Evolutionary conservation across 2,888 invertebrate species (phyloP).

Genomic region (Carterocephalus palaemon): DNA sequence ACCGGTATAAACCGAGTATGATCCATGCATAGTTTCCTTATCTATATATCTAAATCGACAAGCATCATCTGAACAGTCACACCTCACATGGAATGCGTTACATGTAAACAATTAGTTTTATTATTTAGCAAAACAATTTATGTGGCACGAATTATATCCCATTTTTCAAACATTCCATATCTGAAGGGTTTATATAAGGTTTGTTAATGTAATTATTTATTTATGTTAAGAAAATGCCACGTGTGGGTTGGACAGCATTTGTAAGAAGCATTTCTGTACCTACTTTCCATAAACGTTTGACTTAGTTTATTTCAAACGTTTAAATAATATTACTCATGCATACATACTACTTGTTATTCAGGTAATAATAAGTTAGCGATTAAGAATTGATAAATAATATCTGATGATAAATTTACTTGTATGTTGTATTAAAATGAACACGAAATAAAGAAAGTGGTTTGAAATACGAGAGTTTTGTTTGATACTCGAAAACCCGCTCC

Average conservation of each 20-base stretch:
- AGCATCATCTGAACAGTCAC: too few relatives aligned
- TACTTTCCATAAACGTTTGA: conserved; percentile 37
- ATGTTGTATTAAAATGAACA: conserved; percentile 80
- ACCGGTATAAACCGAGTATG: too few relatives aligned
- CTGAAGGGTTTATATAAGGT: conserved; percentile 41
- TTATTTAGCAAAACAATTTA: too few relatives aligned
- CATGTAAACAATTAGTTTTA: too few relatives aligned
- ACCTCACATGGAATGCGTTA: too few relatives aligned
- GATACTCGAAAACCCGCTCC: too few relatives aligned
- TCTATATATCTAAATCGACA: too few relatives aligned
- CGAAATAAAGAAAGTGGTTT: conserved; percentile 80
- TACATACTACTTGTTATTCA: conserved; percentile 73
- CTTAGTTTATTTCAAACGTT: conserved; percentile 30
- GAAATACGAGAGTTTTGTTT: conserved; percentile 63
- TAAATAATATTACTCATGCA: conserved; percentile 41
- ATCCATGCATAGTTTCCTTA: too few relatives aligned
- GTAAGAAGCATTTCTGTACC: conserved; percentile 41
- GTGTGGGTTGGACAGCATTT: conserved; percentile 48
- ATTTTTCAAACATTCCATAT: conserved; percentile 47
- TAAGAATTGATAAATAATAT: conserved; percentile 79
- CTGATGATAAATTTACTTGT: conserved; percentile 80
- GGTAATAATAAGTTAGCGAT: conserved; percentile 72
- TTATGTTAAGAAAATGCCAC: conserved; percentile 36
- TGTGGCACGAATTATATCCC: too few relatives aligned
- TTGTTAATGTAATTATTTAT: conserved; percentile 49